These are phyloP conservation scores for Sinohyriopsis cumingii DNA, from an alignment of 2,888 invertebrate genomes.

Conservation along the genomic window DNA sequence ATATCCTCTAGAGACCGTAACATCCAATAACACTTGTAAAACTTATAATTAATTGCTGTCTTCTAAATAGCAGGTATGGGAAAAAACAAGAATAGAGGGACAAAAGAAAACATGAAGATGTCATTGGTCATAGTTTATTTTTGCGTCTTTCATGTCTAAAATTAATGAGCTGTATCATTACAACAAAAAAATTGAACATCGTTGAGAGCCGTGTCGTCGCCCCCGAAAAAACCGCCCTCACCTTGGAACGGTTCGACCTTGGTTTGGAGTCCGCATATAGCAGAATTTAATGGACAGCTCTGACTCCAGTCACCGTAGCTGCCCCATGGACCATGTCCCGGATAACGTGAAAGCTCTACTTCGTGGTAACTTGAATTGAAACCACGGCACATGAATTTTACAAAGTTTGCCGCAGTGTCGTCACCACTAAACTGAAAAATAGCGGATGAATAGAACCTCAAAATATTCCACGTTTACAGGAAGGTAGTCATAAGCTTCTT, in stretches of 20 bases:
- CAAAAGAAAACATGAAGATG: too few species aligned
- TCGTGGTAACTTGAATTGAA: slow-evolving; percentile 1
- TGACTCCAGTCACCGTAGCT: slow-evolving; percentile 21
- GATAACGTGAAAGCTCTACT: slow-evolving; percentile 7
- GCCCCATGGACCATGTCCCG: slow-evolving; percentile 12
- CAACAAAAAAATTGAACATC: slow-evolving; percentile 22
- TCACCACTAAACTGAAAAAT: neutral
- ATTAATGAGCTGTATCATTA: too few species aligned
- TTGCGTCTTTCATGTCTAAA: too few species aligned
- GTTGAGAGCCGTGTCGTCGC: slow-evolving; percentile 18
- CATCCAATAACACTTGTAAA: too few species aligned
- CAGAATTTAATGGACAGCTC: slow-evolving; percentile 7
- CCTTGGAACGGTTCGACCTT: slow-evolving; percentile 8
- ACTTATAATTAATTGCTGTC: too few species aligned
- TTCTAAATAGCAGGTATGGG: too few species aligned
- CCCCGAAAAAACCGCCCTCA: neutral
- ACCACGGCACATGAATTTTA: slow-evolving; percentile 23
- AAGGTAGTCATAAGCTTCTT: too few species aligned
- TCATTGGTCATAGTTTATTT: too few species aligned
- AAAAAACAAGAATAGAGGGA: too few species aligned
- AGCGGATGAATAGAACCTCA: too few species aligned
- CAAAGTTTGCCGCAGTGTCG: slow-evolving; percentile 14
- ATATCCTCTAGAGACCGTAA: too few species aligned
- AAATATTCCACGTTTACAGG: too few species aligned
- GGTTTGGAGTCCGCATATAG: slow-evolving; percentile 20